phyloP scores from a whole-genome alignment of 1,140 invertebrate species.

The Archegozetes longisetosus region DNA sequence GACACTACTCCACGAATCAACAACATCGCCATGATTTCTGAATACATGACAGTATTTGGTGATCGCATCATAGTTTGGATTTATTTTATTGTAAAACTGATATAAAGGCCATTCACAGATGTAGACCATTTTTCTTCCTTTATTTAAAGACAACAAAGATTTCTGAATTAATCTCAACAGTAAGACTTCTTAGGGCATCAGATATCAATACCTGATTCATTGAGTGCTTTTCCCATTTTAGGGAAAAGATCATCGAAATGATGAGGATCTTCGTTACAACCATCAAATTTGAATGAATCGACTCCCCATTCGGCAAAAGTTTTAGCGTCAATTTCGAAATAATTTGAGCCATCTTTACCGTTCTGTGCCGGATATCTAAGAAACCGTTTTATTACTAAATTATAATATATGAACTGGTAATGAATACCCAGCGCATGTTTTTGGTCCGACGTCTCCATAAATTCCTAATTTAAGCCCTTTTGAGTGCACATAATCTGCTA shows the following conservation, averaged over 20 bases:
- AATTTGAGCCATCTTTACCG: slow-evolving; percentile 25
- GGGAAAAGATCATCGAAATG: slow-evolving; percentile 27
- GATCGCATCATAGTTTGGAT: slow-evolving; percentile 36
- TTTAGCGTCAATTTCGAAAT: slow-evolving; percentile 36
- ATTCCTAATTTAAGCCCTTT: slow-evolving; percentile 42
- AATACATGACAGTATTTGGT: slow-evolving; percentile 40
- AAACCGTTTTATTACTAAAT: slow-evolving; percentile 42
- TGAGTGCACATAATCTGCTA: slow-evolving; percentile 63
- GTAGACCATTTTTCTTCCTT: slow-evolving; percentile 30
- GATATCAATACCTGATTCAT: slow-evolving; percentile 25
- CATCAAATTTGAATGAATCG: slow-evolving; percentile 43
- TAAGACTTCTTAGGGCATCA: background rate
- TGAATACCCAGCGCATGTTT: slow-evolving; percentile 42
- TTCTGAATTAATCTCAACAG: background rate
- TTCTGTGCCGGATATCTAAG: slow-evolving; percentile 40
- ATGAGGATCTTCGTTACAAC: slow-evolving; percentile 37
- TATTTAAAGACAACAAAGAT: slow-evolving; percentile 11
- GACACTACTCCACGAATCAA: slow-evolving; percentile 36
- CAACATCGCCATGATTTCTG: slow-evolving; percentile 42
- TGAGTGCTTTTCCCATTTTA: slow-evolving; percentile 28
- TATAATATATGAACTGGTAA: slow-evolving; percentile 32
- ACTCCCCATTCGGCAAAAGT: slow-evolving; percentile 44
- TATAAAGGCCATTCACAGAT: slow-evolving; percentile 33
- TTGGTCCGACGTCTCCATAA: slow-evolving; percentile 40
- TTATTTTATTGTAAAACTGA: slow-evolving; percentile 22